A percentile compares a stretch with the other conserved stretches of the same genome.
Conservation (phyloP, 2,113 vertebrate genomes). For the Paramormyrops kingsleyae region DNA sequence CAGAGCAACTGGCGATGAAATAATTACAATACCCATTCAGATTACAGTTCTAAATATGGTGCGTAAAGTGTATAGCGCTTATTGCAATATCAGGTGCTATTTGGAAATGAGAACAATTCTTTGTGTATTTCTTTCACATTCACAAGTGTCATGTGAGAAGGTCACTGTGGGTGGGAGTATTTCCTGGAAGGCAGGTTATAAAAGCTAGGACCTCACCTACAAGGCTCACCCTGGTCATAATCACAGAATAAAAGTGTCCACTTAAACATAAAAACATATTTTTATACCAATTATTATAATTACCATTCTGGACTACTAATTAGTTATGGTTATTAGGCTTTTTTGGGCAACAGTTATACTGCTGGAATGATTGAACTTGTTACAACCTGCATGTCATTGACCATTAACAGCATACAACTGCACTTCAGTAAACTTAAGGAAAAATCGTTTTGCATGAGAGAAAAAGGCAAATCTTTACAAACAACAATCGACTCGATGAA, state of each 20-base stretch:
- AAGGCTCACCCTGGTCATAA: background rate
- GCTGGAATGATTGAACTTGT: background rate
- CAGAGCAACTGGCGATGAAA: background rate
- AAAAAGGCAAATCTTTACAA: background rate
- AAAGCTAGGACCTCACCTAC: background rate
- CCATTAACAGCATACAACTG: background rate
- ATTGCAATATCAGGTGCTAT: background rate
- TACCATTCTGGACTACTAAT: background rate
- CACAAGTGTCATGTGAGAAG: background rate
- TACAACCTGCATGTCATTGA: no score
- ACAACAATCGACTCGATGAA: background rate
- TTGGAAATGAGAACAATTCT: background rate
- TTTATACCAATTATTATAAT: background rate
- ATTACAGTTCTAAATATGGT: background rate
- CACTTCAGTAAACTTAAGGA: background rate
- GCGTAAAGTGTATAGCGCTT: background rate
- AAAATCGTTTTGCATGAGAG: background rate
- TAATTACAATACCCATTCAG: background rate
- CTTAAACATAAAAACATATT: background rate
- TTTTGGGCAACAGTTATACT: background rate
- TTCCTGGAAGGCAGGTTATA: background rate
- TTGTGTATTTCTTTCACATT: background rate
- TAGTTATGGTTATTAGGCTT: background rate
- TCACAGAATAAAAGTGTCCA: background rate
- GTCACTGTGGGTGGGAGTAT: background rate